Conservation (phyloP, 2,113 vertebrate species). For the Sarotherodon lohbergeri region DNA sequence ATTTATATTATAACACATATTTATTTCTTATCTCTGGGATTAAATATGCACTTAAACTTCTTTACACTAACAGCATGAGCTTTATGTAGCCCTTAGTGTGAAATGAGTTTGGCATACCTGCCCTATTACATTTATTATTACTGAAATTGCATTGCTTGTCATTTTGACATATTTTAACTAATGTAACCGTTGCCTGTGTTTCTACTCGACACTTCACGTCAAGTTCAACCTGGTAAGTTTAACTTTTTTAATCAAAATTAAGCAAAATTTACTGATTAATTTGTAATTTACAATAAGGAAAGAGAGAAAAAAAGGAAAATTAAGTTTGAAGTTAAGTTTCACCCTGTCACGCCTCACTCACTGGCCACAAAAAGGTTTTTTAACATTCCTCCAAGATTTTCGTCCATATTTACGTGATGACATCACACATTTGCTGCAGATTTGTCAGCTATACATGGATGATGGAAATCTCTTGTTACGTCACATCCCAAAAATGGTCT, state of each 20-base stretch:
- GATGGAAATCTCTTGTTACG: background rate
- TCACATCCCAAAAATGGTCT: background rate
- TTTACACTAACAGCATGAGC: background rate
- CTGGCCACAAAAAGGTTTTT: background rate
- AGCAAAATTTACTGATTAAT: background rate
- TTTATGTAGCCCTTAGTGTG: background rate
- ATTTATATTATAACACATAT: background rate
- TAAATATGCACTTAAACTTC: background rate
- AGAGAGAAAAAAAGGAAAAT: background rate
- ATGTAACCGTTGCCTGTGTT: background rate
- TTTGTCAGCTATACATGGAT: background rate
- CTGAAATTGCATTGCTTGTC: background rate
- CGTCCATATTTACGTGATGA: background rate
- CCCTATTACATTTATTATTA: background rate
- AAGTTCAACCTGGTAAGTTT: slow-evolving; percentile 24
- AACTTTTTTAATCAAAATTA: background rate
- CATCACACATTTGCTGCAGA: background rate
- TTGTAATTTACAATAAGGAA: background rate
- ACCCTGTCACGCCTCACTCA: background rate
- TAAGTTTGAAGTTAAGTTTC: background rate
- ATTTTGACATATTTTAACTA: background rate
- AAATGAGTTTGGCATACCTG: background rate
- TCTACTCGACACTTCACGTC: slow-evolving; percentile 26
- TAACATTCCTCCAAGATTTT: background rate
- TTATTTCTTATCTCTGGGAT: background rate